Evolutionary conservation across 2,888 invertebrate genomes (phyloP).

Genomic region (Torymus texanus): DNA sequence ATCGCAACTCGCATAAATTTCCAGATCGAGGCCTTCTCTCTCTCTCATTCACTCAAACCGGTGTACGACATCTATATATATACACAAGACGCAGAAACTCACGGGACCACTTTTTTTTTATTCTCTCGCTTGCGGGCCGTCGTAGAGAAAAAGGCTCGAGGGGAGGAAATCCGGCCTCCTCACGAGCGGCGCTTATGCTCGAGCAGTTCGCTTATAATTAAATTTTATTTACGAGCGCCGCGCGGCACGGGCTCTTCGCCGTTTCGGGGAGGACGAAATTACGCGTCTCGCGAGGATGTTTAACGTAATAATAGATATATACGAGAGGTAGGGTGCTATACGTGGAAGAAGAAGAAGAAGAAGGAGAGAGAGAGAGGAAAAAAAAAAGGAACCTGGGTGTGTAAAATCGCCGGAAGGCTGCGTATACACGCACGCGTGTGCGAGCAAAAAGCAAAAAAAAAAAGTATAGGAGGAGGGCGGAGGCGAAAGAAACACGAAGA

Average conservation of each 20-base stretch:
- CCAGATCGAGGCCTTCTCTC: not conserved
- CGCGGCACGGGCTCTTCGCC: too few species aligned
- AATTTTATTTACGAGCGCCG: constrained; percentile 53
- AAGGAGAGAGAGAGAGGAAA: constrained; percentile 8
- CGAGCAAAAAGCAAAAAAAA: too few species aligned
- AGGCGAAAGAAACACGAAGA: not conserved
- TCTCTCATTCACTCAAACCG: not conserved
- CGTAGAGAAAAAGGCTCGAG: not conserved
- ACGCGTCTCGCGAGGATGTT: constrained; percentile 38
- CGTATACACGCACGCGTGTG: too few species aligned
- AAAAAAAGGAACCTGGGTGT: constrained; percentile 10
- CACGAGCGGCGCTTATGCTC: too few species aligned
- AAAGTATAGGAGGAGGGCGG: too few species aligned
- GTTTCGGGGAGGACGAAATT: constrained; percentile 34
- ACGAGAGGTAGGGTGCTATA: not conserved
- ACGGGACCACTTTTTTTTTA: constrained; percentile 25
- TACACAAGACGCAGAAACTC: too few species aligned
- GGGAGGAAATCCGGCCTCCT: constrained; percentile 32
- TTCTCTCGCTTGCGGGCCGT: not conserved
- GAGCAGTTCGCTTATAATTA: constrained; percentile 38
- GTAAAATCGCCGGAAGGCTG: constrained; percentile 19
- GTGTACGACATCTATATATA: too few species aligned
- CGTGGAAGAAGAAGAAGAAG: too few species aligned
- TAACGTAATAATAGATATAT: constrained; percentile 51
- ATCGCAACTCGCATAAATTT: constrained; percentile 12